Evolutionary conservation across 2,797 vertebrate genomes (phyloP), one percentile per base, ranked within the genome.

Genomic region (Centroberyx gerrardi): DNA sequence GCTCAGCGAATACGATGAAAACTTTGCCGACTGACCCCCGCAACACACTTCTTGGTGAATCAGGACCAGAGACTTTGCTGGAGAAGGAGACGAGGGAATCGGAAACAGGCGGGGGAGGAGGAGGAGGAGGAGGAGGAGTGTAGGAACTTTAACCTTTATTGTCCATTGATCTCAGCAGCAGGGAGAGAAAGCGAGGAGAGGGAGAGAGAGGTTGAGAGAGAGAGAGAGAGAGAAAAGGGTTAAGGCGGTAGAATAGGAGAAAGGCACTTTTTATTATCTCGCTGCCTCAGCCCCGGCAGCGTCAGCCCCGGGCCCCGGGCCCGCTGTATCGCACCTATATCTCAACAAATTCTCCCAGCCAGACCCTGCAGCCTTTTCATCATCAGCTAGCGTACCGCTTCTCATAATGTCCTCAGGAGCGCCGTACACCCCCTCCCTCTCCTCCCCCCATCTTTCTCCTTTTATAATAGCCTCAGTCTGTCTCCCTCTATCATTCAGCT

Each of bases 251-350:
- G 72, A 74, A 46, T 8, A 58, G 38, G 54, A 63, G 40, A 49
- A 68, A 81, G 61, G 60, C 33, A 74, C 58, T 87, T 88, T 78
- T 53, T 88, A 84, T 85, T 81, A 84, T 89, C 84, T 77, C 22
- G 5, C 51, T 4, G 75, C 72, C 59, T 85, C 78, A 87, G 85
- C 83, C 64, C 40, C 2, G 12, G 71, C 74, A 76, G 63, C 18
- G 3, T 75, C 67, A 28, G 66, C 66, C 49, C 56, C 10, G 55
- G 66, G 65, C 59, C 73, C 40, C 8, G 9, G 51, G 56, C 67
- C 69, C 12, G 67, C 82, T 80, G 65, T 80, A 87, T 82, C 83
- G 6, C 27, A 15, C 55, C 85, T 74, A 78, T 80, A 89, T 90
- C 84, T 86, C 81, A 69, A 72, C 69, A 74, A 72, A 83, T 72